Evolutionary conservation across 2,888 invertebrate species (phyloP), one percentile per base, ranked within the genome.

Genomic region (Chymomyza procnemis): DNA sequence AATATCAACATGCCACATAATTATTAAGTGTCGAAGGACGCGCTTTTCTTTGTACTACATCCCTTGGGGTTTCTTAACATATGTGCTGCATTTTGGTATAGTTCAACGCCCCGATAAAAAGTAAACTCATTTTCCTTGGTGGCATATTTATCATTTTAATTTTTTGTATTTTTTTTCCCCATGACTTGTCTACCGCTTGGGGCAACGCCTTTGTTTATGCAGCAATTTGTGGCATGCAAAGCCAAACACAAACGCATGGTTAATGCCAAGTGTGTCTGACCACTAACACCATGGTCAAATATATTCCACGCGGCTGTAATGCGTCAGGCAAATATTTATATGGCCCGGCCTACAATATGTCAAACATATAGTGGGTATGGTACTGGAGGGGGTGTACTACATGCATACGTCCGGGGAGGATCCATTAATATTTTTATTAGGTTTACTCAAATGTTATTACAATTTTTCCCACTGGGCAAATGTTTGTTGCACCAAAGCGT

Each of bases 151-250:
- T 26, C 18, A 30, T 56, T 54, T 57, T 55, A 46, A 18, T 30
- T 4, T 34, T 26, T 26, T 26, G 3, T 26, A 4, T 1, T 26
- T 26, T 26, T 26, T 26, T 47, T 55, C 19, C 6, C n/a, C n/a
- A n/a, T n/a, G n/a, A n/a, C n/a, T n/a, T 64, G 34, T 21, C 34
- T 48, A 48, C 18, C 30, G 63, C 54, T 1, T 16, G 62, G 55
- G 48, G 18, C 22, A 50, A 58, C 79, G 74, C 85, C 79, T 78
- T 80, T 80, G 76, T 80, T 84, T 80, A 78, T 84, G 79, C 76
- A 80, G 76, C 85, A 80, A 80, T 80, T 80, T 80, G 78, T 84
- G 80, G 67, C 85, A 84, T 84, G 81, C 83, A 80, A 80, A 80
- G 69, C 60, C 19, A 18, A 26, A 47, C 30, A 52, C 61, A 61